Conservation (phyloP, 2,888 invertebrate species). For the Idaea straminata region DNA sequence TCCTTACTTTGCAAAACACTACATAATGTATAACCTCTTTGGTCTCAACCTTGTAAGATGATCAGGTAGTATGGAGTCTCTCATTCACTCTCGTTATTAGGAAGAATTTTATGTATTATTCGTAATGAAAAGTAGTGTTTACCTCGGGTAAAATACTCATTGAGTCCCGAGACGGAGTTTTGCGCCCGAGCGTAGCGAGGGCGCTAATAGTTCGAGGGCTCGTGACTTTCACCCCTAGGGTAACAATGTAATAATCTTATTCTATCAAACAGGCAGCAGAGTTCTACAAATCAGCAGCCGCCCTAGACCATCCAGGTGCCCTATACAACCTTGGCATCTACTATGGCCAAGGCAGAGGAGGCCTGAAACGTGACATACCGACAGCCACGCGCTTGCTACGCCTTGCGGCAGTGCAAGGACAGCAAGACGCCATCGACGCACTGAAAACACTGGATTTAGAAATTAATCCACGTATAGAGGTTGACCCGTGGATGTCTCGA, state of each 20-base stretch:
- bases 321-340: constrained; percentile 85
- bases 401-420: constrained; percentile 80
- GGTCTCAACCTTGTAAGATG: no score
- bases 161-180: no score
- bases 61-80: no score
- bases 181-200: no score
- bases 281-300: constrained; percentile 82
- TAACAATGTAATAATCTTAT: background rate
- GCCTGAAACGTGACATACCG: constrained; percentile 69
- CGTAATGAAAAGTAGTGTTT: no score
- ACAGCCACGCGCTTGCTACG: constrained; percentile 76
- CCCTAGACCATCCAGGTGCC: constrained; percentile 82
- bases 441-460: constrained; percentile 59
- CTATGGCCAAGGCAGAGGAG: constrained; percentile 83
- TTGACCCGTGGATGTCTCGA: constrained; percentile 42
- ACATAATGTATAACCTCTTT: no score
- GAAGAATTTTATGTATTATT: no score
- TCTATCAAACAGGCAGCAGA: constrained; percentile 79
- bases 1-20: no score
- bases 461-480: constrained; percentile 34
- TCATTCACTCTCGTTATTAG: no score
- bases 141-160: no score
- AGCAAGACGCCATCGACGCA: constrained; percentile 78
- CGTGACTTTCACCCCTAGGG: no score
- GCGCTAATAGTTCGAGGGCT: no score